phyloP scores from a whole-genome alignment of 2,888 invertebrate genomes.

The Celastrina argiolus region DNA sequence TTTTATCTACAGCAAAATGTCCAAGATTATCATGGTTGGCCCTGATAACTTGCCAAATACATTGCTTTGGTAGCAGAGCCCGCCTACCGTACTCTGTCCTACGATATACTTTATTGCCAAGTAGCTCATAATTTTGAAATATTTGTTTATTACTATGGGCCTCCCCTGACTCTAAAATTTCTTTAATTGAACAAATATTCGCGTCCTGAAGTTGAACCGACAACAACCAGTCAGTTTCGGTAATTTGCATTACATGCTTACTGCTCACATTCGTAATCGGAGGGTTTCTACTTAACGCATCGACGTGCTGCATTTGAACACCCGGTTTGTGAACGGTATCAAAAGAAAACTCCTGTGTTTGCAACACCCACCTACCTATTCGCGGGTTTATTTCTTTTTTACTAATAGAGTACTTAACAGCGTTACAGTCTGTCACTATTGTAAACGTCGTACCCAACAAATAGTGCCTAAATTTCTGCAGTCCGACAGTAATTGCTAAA shows the following conservation, averaged over 20 bases:
- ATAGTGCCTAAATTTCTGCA: constrained; percentile 28
- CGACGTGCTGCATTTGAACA: constrained; percentile 28
- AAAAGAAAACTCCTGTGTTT: constrained; percentile 41
- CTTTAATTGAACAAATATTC: constrained; percentile 17
- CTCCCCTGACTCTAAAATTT: constrained; percentile 25
- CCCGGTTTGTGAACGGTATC: constrained; percentile 31
- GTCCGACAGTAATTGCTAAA: constrained; percentile 23
- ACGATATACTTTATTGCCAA: constrained; percentile 30
- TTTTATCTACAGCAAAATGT: constrained; percentile 40
- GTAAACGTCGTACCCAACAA: constrained; percentile 25
- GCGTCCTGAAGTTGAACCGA: constrained; percentile 31
- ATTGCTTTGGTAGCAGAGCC: constrained; percentile 35
- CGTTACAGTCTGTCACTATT: constrained; percentile 28
- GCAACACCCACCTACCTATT: constrained; percentile 44
- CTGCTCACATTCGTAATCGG: neutral
- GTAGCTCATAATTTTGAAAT: constrained; percentile 32
- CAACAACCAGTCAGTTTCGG: constrained; percentile 34
- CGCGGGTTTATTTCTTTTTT: constrained; percentile 37
- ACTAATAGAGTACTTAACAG: constrained; percentile 23
- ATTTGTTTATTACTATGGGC: constrained; percentile 27
- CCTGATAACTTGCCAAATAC: constrained; percentile 27
- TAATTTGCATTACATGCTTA: constrained; percentile 27
- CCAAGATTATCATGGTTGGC: constrained; percentile 41
- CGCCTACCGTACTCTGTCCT: constrained; percentile 30
- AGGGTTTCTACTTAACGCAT: constrained; percentile 34